A percentile compares a stretch with the other conserved stretches of the same genome.
These are phyloP conservation scores for Pitta sordida DNA, from an alignment of 2,113 vertebrate species.

Conservation along the genomic window DNA sequence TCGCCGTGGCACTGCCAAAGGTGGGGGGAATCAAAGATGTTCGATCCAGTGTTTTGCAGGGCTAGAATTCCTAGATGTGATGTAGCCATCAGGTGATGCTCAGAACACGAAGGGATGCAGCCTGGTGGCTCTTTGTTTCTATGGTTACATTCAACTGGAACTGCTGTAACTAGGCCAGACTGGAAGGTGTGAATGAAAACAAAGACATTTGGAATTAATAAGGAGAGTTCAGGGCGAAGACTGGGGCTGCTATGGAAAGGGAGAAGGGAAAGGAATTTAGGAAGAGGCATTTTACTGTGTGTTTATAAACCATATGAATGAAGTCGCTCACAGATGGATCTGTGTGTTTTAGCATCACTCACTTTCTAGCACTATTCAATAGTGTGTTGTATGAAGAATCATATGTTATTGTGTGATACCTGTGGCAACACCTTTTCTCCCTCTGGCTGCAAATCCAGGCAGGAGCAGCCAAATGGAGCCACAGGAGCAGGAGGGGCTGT, in stretches of 20 bases:
- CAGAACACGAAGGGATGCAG: background rate
- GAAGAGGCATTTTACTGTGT: background rate
- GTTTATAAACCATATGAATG: fast-evolving
- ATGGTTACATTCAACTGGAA: conserved; percentile 31
- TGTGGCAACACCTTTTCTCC: background rate
- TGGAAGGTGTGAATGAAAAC: conserved; percentile 26
- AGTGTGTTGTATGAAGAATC: background rate
- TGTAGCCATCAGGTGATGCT: background rate
- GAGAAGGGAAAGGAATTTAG: background rate
- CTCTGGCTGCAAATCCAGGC: background rate
- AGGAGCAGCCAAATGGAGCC: background rate
- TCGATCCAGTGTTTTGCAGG: background rate
- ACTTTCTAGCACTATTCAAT: background rate
- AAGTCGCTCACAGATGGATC: background rate
- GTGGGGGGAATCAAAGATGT: background rate
- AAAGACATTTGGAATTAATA: background rate
- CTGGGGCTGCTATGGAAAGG: background rate
- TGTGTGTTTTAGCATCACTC: background rate
- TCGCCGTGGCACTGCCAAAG: background rate
- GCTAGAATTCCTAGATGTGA: background rate
- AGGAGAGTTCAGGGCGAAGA: background rate
- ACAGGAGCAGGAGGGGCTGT: background rate
- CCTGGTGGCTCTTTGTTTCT: conserved; percentile 34
- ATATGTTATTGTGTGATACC: background rate
- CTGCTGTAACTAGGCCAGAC: conserved; percentile 29